phyloP scores from a whole-genome alignment of 2,797 vertebrate species.

The Taeniopygia guttata region DNA sequence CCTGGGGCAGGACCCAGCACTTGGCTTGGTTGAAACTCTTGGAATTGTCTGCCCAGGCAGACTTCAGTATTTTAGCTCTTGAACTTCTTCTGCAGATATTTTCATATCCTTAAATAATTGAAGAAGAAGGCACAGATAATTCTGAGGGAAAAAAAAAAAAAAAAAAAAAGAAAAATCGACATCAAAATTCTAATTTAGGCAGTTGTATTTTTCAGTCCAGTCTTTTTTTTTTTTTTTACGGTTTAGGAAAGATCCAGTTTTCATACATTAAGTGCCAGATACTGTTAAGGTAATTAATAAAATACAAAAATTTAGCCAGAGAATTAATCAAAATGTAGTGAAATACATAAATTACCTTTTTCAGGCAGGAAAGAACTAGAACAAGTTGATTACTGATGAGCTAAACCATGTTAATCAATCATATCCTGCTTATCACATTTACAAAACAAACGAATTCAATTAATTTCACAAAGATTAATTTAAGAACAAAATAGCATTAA shows the following conservation, averaged over 20 bases:
- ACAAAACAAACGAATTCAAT: neutral
- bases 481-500: neutral
- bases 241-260: neutral
- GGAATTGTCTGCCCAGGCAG: neutral
- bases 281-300: neutral
- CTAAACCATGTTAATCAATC: neutral
- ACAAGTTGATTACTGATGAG: neutral
- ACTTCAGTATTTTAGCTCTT: neutral
- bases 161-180: neutral
- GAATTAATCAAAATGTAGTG: neutral
- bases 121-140: neutral
- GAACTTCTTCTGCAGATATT: neutral
- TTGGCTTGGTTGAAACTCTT: neutral
- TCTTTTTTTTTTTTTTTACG: neutral
- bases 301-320: neutral
- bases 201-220: neutral
- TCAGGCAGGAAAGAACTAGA: neutral
- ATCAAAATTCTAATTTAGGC: neutral
- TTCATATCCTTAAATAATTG: neutral
- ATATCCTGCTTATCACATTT: neutral
- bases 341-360: neutral
- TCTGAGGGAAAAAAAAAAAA: neutral
- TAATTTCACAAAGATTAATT: neutral
- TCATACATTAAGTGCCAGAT: neutral
- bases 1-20: neutral